These are phyloP conservation scores for Poeciliopsis turneri DNA, from an alignment of 2,797 vertebrate species.

Conservation along the genomic window DNA sequence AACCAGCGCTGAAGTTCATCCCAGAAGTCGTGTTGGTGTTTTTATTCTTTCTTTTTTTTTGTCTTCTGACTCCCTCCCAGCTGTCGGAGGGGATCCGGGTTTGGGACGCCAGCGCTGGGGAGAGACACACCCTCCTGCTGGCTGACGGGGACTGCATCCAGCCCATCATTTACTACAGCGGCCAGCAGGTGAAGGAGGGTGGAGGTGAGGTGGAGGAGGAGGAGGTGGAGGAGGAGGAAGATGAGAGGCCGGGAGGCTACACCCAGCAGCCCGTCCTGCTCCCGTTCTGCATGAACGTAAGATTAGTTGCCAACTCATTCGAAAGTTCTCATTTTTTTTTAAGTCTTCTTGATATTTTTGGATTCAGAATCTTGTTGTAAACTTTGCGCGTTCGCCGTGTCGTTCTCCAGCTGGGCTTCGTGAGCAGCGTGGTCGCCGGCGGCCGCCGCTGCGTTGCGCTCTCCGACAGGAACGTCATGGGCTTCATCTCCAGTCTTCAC, in stretches of 20 bases:
- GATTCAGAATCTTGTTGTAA: neutral
- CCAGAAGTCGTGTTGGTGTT: neutral
- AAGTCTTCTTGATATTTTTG: no score
- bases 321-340: no score
- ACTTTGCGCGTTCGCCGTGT: neutral
- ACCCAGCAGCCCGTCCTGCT: slow-evolving; percentile 86
- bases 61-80: slow-evolving; percentile 63
- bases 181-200: slow-evolving; percentile 80
- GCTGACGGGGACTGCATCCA: slow-evolving; percentile 93
- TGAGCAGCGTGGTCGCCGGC: slow-evolving; percentile 89
- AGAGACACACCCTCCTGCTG: slow-evolving; percentile 90
- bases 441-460: slow-evolving; percentile 84
- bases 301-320: slow-evolving; percentile 21
- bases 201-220: slow-evolving; percentile 12
- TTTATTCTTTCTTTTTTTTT: no score
- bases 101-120: slow-evolving; percentile 90
- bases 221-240: slow-evolving; percentile 49
- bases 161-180: slow-evolving; percentile 93
- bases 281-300: slow-evolving; percentile 90
- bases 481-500: slow-evolving; percentile 92
- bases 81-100: slow-evolving; percentile 86
- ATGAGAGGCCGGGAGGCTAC: slow-evolving; percentile 61
- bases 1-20: accelerated
- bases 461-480: slow-evolving; percentile 91
- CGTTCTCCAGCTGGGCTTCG: slow-evolving; percentile 87